Evolutionary conservation across 2,888 invertebrate species (phyloP).

Genomic region (Muschampia plurimacula): DNA sequence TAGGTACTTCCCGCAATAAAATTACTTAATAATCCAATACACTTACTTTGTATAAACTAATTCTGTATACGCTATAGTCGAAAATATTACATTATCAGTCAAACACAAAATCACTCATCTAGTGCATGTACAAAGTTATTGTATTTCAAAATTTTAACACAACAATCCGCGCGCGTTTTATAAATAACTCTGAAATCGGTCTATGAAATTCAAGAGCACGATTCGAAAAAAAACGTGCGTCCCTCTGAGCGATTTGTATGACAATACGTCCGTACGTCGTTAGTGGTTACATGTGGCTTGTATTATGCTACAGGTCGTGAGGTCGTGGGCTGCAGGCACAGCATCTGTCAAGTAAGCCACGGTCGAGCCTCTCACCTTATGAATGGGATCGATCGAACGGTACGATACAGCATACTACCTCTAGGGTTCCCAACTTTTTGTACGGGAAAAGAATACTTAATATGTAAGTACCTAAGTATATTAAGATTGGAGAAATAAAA

Average conservation of each 20-base stretch:
- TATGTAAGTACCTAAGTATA: too few species aligned
- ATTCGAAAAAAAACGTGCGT: conserved; percentile 49
- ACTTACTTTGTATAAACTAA: conserved; percentile 4
- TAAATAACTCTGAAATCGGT: conserved; percentile 6
- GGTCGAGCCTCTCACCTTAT: conserved; percentile 74
- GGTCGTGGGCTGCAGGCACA: conserved; percentile 60
- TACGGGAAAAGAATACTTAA: too few species aligned
- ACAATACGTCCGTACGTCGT: conserved; percentile 61
- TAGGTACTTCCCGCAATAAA: too few species aligned
- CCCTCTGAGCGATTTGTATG: conserved; percentile 62
- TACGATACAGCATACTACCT: too few species aligned
- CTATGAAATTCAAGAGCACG: conserved; percentile 5
- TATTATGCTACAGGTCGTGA: conserved; percentile 67
- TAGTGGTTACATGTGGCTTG: conserved; percentile 41
- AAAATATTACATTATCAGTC: conserved; percentile 26
- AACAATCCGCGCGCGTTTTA: conserved; percentile 12
- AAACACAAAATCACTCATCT: background rate
- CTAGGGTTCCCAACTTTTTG: too few species aligned
- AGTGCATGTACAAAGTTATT: background rate
- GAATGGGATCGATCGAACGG: conserved; percentile 44
- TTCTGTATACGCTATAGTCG: background rate
- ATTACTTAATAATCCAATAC: too few species aligned
- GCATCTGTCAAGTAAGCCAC: conserved; percentile 72
- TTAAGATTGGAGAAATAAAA: too few species aligned
- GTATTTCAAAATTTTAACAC: conserved; percentile 7